Conservation (phyloP, 2,113 vertebrate species). For the Strix uralensis region DNA sequence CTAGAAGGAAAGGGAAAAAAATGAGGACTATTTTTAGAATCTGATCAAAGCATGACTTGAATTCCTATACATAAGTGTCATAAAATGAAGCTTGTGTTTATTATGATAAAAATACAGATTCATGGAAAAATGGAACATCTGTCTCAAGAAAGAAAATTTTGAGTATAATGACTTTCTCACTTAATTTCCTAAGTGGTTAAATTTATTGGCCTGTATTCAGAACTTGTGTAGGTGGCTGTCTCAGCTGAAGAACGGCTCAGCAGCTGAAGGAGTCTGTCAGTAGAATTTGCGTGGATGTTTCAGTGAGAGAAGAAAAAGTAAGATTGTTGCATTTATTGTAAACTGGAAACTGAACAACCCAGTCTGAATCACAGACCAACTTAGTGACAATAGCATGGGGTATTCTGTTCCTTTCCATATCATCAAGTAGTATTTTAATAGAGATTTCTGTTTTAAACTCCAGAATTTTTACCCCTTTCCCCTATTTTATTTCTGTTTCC, state of each 20-base stretch:
- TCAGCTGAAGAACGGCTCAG: constrained; percentile 8
- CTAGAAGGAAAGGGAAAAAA: constrained; percentile 44
- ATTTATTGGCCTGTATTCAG: constrained; percentile 7
- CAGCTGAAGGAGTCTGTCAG: not conserved
- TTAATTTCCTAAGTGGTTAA: constrained; percentile 18
- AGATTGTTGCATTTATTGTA: not conserved
- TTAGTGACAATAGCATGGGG: not conserved
- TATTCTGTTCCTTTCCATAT: not conserved
- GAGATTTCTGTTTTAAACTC: not conserved
- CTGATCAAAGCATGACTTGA: constrained; percentile 76
- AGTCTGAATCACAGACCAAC: not conserved
- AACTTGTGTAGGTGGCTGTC: constrained; percentile 35
- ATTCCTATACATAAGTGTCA: constrained; percentile 71
- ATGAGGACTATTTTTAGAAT: constrained; percentile 79
- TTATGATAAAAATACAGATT: constrained; percentile 70
- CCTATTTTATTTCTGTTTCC: not conserved
- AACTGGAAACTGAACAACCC: not conserved
- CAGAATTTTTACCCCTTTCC: not conserved
- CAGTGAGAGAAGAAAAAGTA: not conserved
- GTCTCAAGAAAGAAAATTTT: constrained; percentile 27
- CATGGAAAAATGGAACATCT: constrained; percentile 43
- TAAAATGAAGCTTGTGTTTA: constrained; percentile 62
- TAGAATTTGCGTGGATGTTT: not conserved
- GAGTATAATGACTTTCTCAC: constrained; percentile 31
- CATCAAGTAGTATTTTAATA: not conserved